A percentile compares a stretch with the other conserved stretches of the same genome.
Conservation (phyloP, 1,140 invertebrate species). For the Thaumetopoea pityocampa region DNA sequence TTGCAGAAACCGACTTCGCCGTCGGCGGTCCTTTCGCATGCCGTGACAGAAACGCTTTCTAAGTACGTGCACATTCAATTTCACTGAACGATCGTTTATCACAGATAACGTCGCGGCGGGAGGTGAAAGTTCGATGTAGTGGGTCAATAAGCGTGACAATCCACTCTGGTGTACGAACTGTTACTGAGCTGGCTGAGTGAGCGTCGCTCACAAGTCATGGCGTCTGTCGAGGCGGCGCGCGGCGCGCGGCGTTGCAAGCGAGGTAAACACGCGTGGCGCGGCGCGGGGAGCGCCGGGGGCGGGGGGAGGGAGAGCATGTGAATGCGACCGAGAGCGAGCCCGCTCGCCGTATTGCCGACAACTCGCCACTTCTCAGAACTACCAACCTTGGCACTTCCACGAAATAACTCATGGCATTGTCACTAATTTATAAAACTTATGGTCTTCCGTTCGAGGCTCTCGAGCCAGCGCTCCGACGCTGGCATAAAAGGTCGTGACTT, state of each 20-base stretch:
- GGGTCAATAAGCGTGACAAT: conserved; percentile 35
- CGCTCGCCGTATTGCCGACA: conserved; percentile 29
- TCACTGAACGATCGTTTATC: conserved; percentile 64
- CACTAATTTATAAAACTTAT: conserved; percentile 69
- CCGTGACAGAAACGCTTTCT: conserved; percentile 60
- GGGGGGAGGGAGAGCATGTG: conserved; percentile 6
- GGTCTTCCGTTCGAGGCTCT: conserved; percentile 40
- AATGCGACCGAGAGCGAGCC: conserved; percentile 22
- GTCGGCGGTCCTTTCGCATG: conserved; percentile 45
- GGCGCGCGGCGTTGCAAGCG: conserved; percentile 19
- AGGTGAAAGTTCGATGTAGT: conserved; percentile 64
- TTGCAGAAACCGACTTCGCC: conserved; percentile 63
- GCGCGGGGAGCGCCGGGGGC: conserved; percentile 14
- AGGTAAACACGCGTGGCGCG: conserved; percentile 22
- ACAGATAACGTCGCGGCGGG: conserved; percentile 60
- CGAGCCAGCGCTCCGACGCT: conserved; percentile 20
- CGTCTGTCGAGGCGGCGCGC: conserved; percentile 22
- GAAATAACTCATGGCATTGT: conserved; percentile 68
- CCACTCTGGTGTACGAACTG: conserved; percentile 45
- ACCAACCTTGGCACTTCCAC: conserved; percentile 65
- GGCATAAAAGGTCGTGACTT: conserved; percentile 29
- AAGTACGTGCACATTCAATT: conserved; percentile 68
- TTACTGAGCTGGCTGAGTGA: conserved; percentile 37
- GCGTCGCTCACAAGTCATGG: too few relatives aligned
- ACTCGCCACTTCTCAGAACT: conserved; percentile 60